Evolutionary conservation across 2,888 invertebrate species (phyloP), one percentile per base, ranked within the genome.

Genomic region (Meandrusa payeni): DNA sequence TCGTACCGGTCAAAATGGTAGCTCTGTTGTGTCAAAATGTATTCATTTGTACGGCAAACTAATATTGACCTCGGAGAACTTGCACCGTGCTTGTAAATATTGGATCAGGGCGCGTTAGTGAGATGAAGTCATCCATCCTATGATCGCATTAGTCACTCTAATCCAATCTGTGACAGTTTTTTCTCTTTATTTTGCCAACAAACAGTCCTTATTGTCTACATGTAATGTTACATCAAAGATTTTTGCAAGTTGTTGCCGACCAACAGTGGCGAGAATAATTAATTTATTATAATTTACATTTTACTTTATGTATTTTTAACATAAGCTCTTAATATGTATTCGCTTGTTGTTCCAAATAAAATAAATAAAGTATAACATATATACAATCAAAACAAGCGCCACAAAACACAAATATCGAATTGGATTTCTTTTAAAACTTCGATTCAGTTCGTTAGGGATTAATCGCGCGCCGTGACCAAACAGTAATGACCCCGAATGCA

Each of bases 41-140:
- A 86, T 85, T 83, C 83, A 85, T 86, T 86, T 85, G 85, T 86
- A 81, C 78, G 76, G 81, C 64, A 75, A 76, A 69, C 66, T 64
- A 85, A 87, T 86, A 83, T 86, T 86, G 78, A 85, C 82, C 53
- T 57, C 66, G 71, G 53, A 64, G 64, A 85, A 85, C 85, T 80
- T 73, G 86, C 85, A 83, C 63, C 69, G 64, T 69, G 60, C 57
- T 62, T 59, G 79, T 78, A 77, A 80, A 82, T 70, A 81, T 66
- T 68, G 68, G 57, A 54, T 50, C 51, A 54, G 50, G 51, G 44
- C 56, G 58, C 56, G 57, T 62, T 62, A 59, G 55, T 51, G 55
- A 54, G 50, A 52, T 43, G 48, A 45, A 58, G 64, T 55, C 63
- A 67, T 68, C 55, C 64, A 67, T 68, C 64, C 64, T 56, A 55